Base-by-base conservation (phyloP, 92 coral and sea anemone species). In the Porites lobata region DNA sequence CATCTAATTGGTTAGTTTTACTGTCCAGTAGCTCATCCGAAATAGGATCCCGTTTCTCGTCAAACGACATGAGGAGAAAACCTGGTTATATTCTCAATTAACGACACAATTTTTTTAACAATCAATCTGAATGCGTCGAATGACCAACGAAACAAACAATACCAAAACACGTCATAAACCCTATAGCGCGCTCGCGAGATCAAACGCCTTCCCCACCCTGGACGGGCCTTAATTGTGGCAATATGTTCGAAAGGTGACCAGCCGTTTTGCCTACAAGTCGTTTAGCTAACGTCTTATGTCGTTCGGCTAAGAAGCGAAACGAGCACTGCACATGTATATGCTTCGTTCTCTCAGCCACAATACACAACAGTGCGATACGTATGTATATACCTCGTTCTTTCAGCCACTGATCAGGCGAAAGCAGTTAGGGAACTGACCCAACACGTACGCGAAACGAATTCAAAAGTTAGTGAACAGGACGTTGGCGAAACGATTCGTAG, bases 71-170 rank as follows among this genome's bases (percentile, higher is more conserved):
- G 9, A 4, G 21, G 4, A 17, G 51, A 22, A 68, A 13, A n/a
- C 38, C 14, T 3, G 11, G 53, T 6, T 13, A 20, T 12, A 50
- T 64, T 51, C 26, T 77, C n/a, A 8, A 43, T 38, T 38, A 38
- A 62, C 18, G 26, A 15, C n/a, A 18, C n/a, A 11, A 11, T 14
- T 14, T 15, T 57, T 14, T 26, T 1, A 17, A 26, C 68, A 58
- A 21, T 9, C 26, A 65, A 7, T 65, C 19, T 22, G 8, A 50
- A 32, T 70, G 11, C n/a, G 11, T 32, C 57, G 21, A 24, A 17
- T 4, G 7, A n/a, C 38, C 13, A 38, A 82, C 86, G 86, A 50
- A 59, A 82, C 86, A 82, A 57, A 56, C 56, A 43, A 54, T 24
- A 21, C 50, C 0, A 29, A 51, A 71, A 15, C 9, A 14, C 86